A percentile compares a stretch with the other conserved stretches of the same genome.
Evolutionary conservation across 2,888 invertebrate genomes (phyloP).

Genomic region (Aleiodes testaceus): DNA sequence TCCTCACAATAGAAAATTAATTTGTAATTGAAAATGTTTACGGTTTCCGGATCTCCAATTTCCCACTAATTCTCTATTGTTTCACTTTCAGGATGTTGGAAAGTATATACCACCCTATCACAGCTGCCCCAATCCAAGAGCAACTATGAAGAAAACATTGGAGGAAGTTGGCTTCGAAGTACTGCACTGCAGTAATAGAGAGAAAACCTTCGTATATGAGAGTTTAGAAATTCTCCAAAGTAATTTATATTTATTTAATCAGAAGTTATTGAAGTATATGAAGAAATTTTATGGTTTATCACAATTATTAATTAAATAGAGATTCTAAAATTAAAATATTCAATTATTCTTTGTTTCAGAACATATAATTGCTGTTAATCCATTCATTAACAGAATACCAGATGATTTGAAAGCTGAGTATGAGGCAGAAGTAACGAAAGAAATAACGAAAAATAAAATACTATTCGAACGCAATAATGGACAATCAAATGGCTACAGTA

Average conservation of each 20-base stretch:
- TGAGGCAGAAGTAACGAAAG: slow-evolving; percentile 77
- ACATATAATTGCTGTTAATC: slow-evolving; percentile 81
- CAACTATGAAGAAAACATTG: slow-evolving; percentile 75
- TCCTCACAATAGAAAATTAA: slow-evolving; percentile 9
- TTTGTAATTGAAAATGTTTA: slow-evolving; percentile 8
- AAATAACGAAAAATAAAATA: slow-evolving; percentile 74
- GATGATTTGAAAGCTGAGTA: slow-evolving; percentile 77
- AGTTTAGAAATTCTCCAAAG: slow-evolving; percentile 77
- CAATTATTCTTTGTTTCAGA: slow-evolving; percentile 72
- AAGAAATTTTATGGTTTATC: background rate
- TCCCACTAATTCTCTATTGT: background rate
- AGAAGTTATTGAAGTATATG: slow-evolving; percentile 1
- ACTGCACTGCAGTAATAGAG: slow-evolving; percentile 76
- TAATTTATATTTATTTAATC: slow-evolving; percentile 66
- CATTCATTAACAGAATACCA: slow-evolving; percentile 80
- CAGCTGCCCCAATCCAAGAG: slow-evolving; percentile 76
- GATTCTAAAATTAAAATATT: background rate
- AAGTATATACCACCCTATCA: slow-evolving; percentile 82
- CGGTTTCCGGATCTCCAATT: background rate
- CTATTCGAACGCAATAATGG: slow-evolving; percentile 71
- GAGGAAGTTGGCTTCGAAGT: slow-evolving; percentile 78
- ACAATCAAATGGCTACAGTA: slow-evolving; percentile 71
- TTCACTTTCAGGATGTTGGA: slow-evolving; percentile 75
- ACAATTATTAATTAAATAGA: slow-evolving; percentile 2
- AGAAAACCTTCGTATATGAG: slow-evolving; percentile 77